These are phyloP conservation scores for Andrena dorsata DNA, from an alignment of 2,888 invertebrate species.

Conservation along the genomic window DNA sequence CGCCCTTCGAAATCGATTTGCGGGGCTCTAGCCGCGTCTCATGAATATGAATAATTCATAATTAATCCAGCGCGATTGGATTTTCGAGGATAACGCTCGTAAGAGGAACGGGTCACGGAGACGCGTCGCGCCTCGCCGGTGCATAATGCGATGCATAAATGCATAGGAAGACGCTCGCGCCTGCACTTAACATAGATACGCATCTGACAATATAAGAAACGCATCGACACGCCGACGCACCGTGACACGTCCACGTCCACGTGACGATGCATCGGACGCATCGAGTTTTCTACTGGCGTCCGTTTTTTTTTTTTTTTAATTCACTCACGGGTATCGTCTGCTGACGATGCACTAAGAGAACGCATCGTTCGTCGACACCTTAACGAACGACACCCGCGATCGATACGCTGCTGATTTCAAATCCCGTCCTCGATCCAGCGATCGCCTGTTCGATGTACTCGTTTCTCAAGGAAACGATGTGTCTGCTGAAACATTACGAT, in stretches of 20 bases:
- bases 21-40: not conserved
- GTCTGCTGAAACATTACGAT: too few species aligned
- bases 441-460: not conserved
- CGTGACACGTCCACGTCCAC: slow-evolving; percentile 58
- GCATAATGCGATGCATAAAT: slow-evolving; percentile 82
- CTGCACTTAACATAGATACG: slow-evolving; percentile 80
- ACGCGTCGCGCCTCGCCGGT: slow-evolving; percentile 34
- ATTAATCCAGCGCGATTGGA: slow-evolving; percentile 48
- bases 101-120: slow-evolving; percentile 55
- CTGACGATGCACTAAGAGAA: slow-evolving; percentile 11
- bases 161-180: slow-evolving; percentile 70
- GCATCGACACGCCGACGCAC: slow-evolving; percentile 74
- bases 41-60: slow-evolving; percentile 60
- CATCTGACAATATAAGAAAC: slow-evolving; percentile 80
- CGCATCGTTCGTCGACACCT: slow-evolving; percentile 28
- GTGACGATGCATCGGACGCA: slow-evolving; percentile 69
- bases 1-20: slow-evolving; percentile 14
- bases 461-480: not conserved
- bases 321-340: slow-evolving; percentile 19
- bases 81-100: slow-evolving; percentile 32
- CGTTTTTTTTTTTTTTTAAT: slow-evolving; percentile 56
- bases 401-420: slow-evolving; percentile 14
- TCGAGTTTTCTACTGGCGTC: slow-evolving; percentile 27
- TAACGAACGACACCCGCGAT: slow-evolving; percentile 31
- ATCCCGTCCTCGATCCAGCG: slow-evolving; percentile 2